Base-by-base conservation (phyloP, 2,113 vertebrate species). In the Larimichthys polyactis region DNA sequence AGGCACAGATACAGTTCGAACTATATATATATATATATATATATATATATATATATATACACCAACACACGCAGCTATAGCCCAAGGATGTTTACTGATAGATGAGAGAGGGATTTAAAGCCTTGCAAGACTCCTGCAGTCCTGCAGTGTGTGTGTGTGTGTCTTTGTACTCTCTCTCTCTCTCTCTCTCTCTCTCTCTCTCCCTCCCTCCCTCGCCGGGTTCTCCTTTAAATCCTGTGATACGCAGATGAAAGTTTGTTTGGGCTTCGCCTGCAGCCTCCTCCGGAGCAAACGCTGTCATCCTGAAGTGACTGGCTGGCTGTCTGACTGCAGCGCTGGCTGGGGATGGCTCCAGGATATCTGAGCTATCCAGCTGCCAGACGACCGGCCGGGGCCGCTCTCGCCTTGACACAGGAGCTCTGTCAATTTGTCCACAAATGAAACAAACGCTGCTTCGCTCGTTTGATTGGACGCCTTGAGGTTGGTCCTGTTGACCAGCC, bases 161-260 rank as follows among this genome's bases (percentile, higher is more conserved):
- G n/a, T 49, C 10, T 46, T n/a, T 67, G 46, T 55, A 12, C 48
- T 43, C 17, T 69, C 36, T 59, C 71, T 54, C 11, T 57, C 22
- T 75, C 2, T 71, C 59, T 75, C 16, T 49, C 69, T 44, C 22
- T 60, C 24, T 15, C 51, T 49, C 51, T 3, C 32, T 72, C 67
- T 84, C 85, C 71, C 76, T 22, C 29, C 16, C 72, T 73, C 71
- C 24, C 83, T 84, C 2, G 16, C 70, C 11, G 64, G 63, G 68
- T 79, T 75, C 68, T 65, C 65, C 65, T 81, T 43, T 83, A 78
- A 89, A 90, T 76, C 80, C 83, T 84, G 85, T 87, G 83, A 90
- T 81, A 76, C 71, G 48, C 75, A 85, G 88, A 91, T 89, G 82
- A 92, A 92, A 87, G 92, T 90, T 88, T 86, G 88, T 90, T 91